These are phyloP conservation scores for Chaetophractus vellerosus DNA, from an alignment of 2,797 vertebrate genomes.

Conservation along the genomic window DNA sequence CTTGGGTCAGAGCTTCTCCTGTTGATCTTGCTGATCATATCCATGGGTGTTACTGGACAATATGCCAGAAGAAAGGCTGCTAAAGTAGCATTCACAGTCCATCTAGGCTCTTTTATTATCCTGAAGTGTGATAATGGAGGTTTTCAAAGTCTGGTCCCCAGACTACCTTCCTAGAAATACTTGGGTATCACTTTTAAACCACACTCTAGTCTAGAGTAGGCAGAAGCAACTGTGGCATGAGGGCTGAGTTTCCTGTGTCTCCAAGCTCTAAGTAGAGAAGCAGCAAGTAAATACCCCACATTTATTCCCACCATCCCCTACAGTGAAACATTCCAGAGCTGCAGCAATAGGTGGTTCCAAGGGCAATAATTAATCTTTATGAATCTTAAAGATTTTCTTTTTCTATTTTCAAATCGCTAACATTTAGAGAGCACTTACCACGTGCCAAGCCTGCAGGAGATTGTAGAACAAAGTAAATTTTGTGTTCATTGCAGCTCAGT, in stretches of 20 bases:
- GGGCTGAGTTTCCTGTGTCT: neutral
- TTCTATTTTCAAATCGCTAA: constrained; percentile 60
- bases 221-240: neutral
- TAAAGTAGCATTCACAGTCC: neutral
- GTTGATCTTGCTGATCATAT: neutral
- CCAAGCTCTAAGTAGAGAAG: neutral
- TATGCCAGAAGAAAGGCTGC: neutral
- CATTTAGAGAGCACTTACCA: constrained; percentile 17
- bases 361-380: constrained; percentile 54
- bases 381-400: neutral
- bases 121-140: neutral
- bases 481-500: neutral
- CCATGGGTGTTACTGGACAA: neutral
- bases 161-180: neutral
- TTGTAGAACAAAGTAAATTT: neutral
- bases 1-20: neutral
- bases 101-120: neutral
- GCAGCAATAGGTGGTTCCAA: constrained; percentile 13
- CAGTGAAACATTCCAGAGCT: neutral
- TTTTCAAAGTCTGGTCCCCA: neutral
- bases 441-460: constrained; percentile 11
- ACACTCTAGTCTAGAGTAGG: neutral
- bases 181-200: constrained; percentile 1
- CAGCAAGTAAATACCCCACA: neutral
- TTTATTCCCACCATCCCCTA: neutral